These are phyloP conservation scores for Coregonus clupeaformis DNA, from an alignment of 2,113 vertebrate genomes.

Conservation along the genomic window DNA sequence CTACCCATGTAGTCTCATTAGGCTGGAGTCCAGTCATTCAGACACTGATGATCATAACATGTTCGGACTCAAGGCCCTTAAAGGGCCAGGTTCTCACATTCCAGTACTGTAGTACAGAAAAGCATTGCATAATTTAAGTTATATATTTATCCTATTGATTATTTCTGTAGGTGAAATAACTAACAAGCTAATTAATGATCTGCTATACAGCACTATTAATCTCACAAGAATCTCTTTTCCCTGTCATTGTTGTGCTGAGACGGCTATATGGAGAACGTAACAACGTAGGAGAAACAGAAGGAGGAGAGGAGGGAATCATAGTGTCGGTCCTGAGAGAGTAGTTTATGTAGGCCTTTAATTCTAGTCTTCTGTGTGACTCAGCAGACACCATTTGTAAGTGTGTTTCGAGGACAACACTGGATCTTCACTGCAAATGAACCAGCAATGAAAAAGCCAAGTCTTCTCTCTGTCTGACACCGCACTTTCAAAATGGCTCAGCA, in stretches of 20 bases:
- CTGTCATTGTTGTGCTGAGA: too few species aligned
- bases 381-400: not conserved
- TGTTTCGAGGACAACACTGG: conserved; percentile 5
- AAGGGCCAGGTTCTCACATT: not conserved
- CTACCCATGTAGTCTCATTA: conserved; percentile 31
- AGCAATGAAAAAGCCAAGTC: not conserved
- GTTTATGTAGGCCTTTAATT: not conserved
- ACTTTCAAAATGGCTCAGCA: not conserved
- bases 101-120: not conserved
- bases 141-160: too few species aligned
- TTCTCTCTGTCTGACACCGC: not conserved
- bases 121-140: not conserved
- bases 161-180: too few species aligned
- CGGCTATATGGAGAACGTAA: too few species aligned
- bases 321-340: not conserved
- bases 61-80: conserved; percentile 26
- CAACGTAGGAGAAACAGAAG: not conserved
- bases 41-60: conserved; percentile 9
- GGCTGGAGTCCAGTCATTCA: conserved; percentile 29
- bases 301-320: not conserved
- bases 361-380: conserved; percentile 28
- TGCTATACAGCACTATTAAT: too few species aligned
- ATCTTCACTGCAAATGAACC: conserved; percentile 40
- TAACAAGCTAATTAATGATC: too few species aligned
- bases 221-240: too few species aligned